Base-by-base conservation (phyloP, 2,113 vertebrate genomes). In the Perognathus longimembris region DNA sequence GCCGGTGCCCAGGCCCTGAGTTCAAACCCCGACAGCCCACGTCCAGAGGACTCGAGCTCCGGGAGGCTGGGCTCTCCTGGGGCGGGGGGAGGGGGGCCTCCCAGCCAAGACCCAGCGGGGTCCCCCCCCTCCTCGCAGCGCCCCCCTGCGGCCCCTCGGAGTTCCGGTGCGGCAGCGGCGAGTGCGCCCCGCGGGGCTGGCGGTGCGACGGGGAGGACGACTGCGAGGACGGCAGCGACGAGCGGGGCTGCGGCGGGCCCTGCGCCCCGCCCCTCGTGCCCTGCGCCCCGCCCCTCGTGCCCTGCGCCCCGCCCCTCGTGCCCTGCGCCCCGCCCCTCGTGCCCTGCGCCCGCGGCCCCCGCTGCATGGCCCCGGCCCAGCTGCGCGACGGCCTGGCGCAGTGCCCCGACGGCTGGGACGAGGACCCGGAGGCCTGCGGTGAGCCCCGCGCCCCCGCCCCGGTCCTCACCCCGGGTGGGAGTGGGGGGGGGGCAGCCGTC, bases 141-240 rank as follows among this genome's bases (percentile, higher is more conserved):
- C 69, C n/a, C 0, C 96, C 66, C 2, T 99, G 99, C 18, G 97
- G 98, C 80, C 97, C 95, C 6, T 96, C 96, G 0, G 99, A 99
- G 87, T 99, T 99, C 7, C 80, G 36, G 18, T 99, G 99, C 59
- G 61, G 88, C n/a, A 97, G 97, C 0, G 97, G 98, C 0, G 98
- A 98, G 90, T 99, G 99, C 80, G 94, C 97, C 9, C 99, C 99
- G 0, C 97, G 96, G 83, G 98, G 98, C 7, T 99, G 99, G 99
- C 98, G 94, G 17, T 99, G 99, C 12, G 99, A 99, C 0, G 94
- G 97, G 0, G 99, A 99, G 94, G 98, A 98, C 0, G 99, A 99
- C 97, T 99, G 99, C 92, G 21, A 85, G 6, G 98, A 99, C 0
- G 98, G 97, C 14, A 98, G 98, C 3, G 99, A 99, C 6, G 99